These are phyloP conservation scores for Cyanistes caeruleus DNA, from an alignment of 2,113 vertebrate genomes.

Conservation along the genomic window DNA sequence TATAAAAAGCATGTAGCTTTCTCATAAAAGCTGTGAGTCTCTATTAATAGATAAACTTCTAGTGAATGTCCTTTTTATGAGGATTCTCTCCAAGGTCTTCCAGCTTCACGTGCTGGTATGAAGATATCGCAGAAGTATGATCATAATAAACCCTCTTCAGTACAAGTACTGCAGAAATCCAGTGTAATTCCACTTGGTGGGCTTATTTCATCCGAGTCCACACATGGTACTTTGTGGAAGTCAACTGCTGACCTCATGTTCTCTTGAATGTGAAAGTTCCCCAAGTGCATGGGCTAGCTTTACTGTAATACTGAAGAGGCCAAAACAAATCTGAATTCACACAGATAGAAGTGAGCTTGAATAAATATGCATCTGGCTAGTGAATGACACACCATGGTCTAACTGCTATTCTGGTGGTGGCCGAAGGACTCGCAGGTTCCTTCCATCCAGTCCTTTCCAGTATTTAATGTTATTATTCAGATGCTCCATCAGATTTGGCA, in stretches of 20 bases:
- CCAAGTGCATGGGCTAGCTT: conserved; percentile 47
- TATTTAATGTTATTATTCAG: conserved; percentile 98
- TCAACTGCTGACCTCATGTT: conserved; percentile 10
- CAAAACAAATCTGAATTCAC: conserved; percentile 56
- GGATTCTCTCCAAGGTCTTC: conserved; percentile 57
- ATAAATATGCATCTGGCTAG: conserved; percentile 12
- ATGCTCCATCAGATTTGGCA: conserved; percentile 95
- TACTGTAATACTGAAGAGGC: conserved; percentile 68
- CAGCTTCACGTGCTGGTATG: conserved; percentile 43
- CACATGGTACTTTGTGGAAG: background rate
- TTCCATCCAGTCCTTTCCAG: conserved; percentile 93
- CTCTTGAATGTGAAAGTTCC: conserved; percentile 18
- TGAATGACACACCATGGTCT: background rate
- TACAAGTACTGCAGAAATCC: conserved; percentile 55
- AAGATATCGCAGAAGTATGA: background rate
- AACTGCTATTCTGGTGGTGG: conserved; percentile 85
- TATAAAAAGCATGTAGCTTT: conserved; percentile 53
- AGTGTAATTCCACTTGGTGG: conserved; percentile 59
- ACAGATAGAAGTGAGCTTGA: conserved; percentile 12
- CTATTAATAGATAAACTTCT: conserved; percentile 32
- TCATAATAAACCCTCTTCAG: conserved; percentile 41
- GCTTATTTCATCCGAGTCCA: conserved; percentile 9
- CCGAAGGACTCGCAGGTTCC: conserved; percentile 86
- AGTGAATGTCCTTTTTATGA: conserved; percentile 37
- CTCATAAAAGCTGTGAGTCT: conserved; percentile 53